Evolutionary conservation across 2,888 invertebrate species (phyloP).

Genomic region (Sussaba pulchella): DNA sequence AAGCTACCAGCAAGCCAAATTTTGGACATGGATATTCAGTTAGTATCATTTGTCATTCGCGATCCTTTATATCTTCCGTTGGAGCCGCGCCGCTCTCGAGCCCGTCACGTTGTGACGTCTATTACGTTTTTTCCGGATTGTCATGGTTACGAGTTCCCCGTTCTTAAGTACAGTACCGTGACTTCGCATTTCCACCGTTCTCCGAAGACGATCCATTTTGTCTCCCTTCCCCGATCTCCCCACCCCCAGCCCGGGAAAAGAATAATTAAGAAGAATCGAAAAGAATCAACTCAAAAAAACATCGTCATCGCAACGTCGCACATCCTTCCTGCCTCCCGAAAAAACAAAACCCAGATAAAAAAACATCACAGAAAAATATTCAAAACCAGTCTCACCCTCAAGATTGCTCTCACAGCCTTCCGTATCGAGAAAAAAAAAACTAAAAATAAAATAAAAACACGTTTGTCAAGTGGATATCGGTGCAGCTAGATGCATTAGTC

Average conservation of each 20-base stretch:
- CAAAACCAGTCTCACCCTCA: neutral
- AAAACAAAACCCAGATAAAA: neutral
- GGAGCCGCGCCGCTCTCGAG: too few species aligned
- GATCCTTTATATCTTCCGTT: neutral
- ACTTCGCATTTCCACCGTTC: neutral
- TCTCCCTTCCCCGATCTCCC: too few species aligned
- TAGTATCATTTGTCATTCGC: conserved; percentile 81
- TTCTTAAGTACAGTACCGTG: neutral
- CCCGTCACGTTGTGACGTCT: neutral
- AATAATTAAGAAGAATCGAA: too few species aligned
- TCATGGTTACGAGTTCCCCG: neutral
- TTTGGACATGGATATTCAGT: conserved; percentile 87
- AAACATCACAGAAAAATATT: neutral
- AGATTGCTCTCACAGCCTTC: neutral
- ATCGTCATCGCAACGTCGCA: too few species aligned
- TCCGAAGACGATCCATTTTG: too few species aligned
- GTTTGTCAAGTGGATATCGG: neutral
- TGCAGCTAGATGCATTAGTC: conserved; percentile 51
- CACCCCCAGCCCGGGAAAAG: neutral
- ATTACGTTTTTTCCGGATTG: neutral
- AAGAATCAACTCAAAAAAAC: too few species aligned
- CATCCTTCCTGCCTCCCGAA: too few species aligned
- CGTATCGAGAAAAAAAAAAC: too few species aligned
- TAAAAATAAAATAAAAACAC: neutral
- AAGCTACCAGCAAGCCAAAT: conserved; percentile 79